Percentiles rank a stretch among this genome's conserved stretches.
These are phyloP conservation scores for Pogonus chalceus DNA, from an alignment of 1,140 invertebrate genomes.

Conservation along the genomic window DNA sequence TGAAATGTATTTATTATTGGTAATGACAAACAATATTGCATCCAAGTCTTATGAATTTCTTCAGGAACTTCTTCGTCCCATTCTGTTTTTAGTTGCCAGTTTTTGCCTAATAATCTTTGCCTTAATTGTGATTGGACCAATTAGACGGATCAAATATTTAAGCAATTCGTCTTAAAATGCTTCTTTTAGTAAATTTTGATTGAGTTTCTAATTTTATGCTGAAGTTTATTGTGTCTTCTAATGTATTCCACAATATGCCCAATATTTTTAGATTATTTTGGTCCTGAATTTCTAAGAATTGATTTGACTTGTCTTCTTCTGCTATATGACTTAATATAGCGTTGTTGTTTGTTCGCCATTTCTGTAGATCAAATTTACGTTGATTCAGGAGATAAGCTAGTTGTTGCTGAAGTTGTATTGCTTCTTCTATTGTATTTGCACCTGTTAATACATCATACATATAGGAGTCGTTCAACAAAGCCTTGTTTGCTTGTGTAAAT, in stretches of 20 bases:
- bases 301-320: no score
- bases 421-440: constrained; percentile 16
- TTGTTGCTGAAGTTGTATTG: neutral
- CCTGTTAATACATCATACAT: constrained; percentile 36
- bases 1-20: neutral
- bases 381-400: neutral
- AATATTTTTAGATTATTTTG: constrained; percentile 2
- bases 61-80: constrained; percentile 16
- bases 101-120: constrained; percentile 19
- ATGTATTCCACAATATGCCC: constrained; percentile 9
- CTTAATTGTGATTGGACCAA: constrained; percentile 15
- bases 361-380: neutral
- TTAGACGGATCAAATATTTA: constrained; percentile 19
- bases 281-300: neutral
- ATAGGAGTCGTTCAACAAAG: constrained; percentile 31
- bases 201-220: no score
- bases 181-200: constrained; percentile 14
- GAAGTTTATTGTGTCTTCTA: neutral
- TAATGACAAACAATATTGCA: neutral
- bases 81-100: constrained; percentile 14
- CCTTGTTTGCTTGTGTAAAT: constrained; percentile 18
- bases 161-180: constrained; percentile 14
- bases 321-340: neutral
- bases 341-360: neutral
- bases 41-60: neutral